Conservation (phyloP, 2,113 vertebrate species). For the Recurvirostra avosetta region DNA sequence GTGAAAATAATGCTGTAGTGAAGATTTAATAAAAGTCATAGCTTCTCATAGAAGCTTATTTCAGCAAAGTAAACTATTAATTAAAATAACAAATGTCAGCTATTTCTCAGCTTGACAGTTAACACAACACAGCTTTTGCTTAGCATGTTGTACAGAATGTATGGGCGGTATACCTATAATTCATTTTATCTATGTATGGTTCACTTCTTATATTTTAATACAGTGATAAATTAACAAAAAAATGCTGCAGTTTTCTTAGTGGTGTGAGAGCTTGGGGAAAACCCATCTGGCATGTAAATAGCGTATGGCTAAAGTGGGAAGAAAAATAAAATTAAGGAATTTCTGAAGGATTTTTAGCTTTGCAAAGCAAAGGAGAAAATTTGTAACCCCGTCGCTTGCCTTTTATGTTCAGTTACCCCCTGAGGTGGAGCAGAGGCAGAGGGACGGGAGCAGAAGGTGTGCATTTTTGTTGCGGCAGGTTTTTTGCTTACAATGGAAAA, state of each 20-base stretch:
- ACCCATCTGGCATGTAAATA: constrained; percentile 60
- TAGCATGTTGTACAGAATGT: constrained; percentile 69
- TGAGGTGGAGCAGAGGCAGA: not conserved
- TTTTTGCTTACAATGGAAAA: not conserved
- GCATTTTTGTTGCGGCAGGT: fast-evolving
- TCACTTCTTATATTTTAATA: constrained; percentile 68
- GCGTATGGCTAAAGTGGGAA: constrained; percentile 23
- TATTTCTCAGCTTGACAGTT: constrained; percentile 78
- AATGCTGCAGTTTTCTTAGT: constrained; percentile 68
- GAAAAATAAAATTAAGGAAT: constrained; percentile 43
- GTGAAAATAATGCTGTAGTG: constrained; percentile 76
- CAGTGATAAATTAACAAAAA: constrained; percentile 74
- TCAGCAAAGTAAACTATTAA: constrained; percentile 84
- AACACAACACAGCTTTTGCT: constrained; percentile 76
- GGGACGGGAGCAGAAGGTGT: not conserved
- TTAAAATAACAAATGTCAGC: constrained; percentile 87
- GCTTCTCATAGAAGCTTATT: constrained; percentile 74
- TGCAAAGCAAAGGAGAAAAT: constrained; percentile 17
- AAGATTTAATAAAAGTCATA: constrained; percentile 76
- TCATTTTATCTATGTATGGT: constrained; percentile 63
- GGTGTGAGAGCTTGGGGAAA: constrained; percentile 68
- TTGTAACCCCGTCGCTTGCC: not conserved
- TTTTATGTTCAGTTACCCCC: not conserved
- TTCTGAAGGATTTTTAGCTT: constrained; percentile 52
- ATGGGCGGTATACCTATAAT: constrained; percentile 68